Evolutionary conservation across 1,140 invertebrate genomes (phyloP).

Genomic region (Anoplolepis gracilipes): DNA sequence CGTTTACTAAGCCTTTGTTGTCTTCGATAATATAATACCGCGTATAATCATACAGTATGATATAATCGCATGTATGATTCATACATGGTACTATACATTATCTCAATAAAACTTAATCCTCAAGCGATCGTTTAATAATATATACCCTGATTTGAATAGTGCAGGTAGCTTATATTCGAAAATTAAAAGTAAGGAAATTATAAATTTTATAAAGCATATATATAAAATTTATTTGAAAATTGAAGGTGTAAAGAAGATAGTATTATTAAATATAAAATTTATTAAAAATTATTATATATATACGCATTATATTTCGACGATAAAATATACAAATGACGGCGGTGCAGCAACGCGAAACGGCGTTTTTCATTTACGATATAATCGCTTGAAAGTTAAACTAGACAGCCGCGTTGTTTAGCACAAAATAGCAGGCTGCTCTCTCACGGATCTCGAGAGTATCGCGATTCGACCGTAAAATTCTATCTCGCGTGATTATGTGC

Average conservation of each 20-base stretch:
- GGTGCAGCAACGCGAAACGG: background rate
- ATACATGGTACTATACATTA: background rate
- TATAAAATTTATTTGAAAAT: too few relatives aligned
- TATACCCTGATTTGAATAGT: background rate
- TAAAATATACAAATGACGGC: background rate
- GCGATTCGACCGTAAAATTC: conserved; percentile 59
- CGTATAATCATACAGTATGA: background rate
- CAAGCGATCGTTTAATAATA: conserved; percentile 5
- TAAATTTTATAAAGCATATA: too few relatives aligned
- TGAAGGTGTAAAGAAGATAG: background rate
- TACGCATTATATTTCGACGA: background rate
- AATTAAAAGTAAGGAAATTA: too few relatives aligned
- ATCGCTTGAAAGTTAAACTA: conserved; percentile 44
- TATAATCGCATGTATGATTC: background rate
- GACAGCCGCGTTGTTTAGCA: conserved; percentile 34
- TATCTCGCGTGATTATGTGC: conserved; percentile 59
- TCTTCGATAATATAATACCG: conserved; percentile 47
- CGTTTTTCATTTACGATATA: conserved; percentile 31
- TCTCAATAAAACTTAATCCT: conserved; percentile 42
- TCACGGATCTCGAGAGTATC: conserved; percentile 52
- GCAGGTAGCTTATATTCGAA: background rate
- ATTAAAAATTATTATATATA: background rate
- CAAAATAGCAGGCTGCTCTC: conserved; percentile 35
- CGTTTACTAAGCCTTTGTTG: conserved; percentile 36
- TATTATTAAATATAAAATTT: conserved; percentile 17